Base-by-base conservation (phyloP, 2,888 invertebrate species). In the Dynastes grantii region DNA sequence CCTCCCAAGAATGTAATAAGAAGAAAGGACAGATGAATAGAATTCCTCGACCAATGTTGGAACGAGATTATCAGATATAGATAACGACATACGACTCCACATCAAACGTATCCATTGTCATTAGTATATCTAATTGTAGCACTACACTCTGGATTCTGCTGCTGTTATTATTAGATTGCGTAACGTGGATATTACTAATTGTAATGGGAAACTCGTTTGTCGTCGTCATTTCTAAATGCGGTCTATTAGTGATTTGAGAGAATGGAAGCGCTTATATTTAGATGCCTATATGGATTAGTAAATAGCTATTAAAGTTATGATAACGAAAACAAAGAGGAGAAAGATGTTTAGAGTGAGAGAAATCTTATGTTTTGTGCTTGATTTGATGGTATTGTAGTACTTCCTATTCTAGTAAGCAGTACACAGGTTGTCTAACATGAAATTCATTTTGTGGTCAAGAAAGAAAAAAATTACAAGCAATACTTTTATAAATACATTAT, bases 31-130 rank as follows among this genome's bases (percentile, higher is more conserved):
- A 63, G 32, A 11, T 63, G 27, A 63, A 63, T 63, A 63, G 32
- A 6, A 63, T 63, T 63, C 63, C 63, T 63, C 4, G 2, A 13
- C 32, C 63, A 63, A 63, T 32, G 63, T 63, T 29, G 3, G 27
- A 63, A 32, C 63, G 32, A 32, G 63, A 63, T 63, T 29, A 29
- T 63, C 63, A 55, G 22, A 22, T 22, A 0, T 32, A 22, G 55
- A 55, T 55, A 55, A 55, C 55, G 3, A 55, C 22, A 22, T 22
- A 22, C 55, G 22, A 27, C 63, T 63, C 32, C 1, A 63, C 63
- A 63, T 63, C 32, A 29, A 29, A 32, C 11, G 29, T 63, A 29
- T 63, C n/a, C 68, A 68, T 68, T 68, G 68, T 68, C 68, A 51
- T 68, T 68, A 27, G 68, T 51, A 27, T 51, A 27, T 51, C 49